These are phyloP conservation scores for Hyphantria cunea DNA, from an alignment of 1,140 invertebrate genomes.

Conservation along the genomic window DNA sequence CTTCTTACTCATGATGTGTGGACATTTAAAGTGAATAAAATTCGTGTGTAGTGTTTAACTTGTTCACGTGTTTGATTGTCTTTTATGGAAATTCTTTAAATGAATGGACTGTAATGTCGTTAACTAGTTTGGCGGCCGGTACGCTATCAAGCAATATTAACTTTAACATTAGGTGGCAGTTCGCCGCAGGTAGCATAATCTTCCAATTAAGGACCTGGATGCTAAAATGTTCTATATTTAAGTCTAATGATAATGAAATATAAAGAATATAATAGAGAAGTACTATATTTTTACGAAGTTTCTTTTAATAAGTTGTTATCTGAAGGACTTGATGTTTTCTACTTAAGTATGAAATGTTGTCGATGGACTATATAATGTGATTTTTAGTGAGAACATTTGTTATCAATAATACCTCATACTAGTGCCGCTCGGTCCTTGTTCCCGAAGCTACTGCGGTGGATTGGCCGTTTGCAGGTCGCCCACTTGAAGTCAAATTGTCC, in stretches of 20 bases:
- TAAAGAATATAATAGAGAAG: background rate
- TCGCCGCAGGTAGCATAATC: background rate
- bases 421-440: background rate
- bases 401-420: background rate
- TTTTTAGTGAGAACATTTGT: background rate
- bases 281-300: background rate
- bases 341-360: background rate
- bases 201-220: background rate
- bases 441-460: background rate
- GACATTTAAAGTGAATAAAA: conserved; percentile 37
- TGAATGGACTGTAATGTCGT: conserved; percentile 17
- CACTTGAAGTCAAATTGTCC: conserved; percentile 7
- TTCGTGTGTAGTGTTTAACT: conserved; percentile 21
- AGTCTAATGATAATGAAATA: background rate
- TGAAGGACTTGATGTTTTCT: background rate
- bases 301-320: background rate
- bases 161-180: background rate
- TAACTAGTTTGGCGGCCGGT: conserved; percentile 20
- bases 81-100: conserved; percentile 12
- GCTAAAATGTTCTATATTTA: background rate
- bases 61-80: conserved; percentile 2
- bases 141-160: background rate
- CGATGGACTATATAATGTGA: background rate
- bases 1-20: conserved; percentile 36
- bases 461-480: conserved; percentile 5